Evolutionary conservation across 2,888 invertebrate genomes (phyloP), one percentile per base, ranked within the genome.

Genomic region (Ochropacha duplaris): DNA sequence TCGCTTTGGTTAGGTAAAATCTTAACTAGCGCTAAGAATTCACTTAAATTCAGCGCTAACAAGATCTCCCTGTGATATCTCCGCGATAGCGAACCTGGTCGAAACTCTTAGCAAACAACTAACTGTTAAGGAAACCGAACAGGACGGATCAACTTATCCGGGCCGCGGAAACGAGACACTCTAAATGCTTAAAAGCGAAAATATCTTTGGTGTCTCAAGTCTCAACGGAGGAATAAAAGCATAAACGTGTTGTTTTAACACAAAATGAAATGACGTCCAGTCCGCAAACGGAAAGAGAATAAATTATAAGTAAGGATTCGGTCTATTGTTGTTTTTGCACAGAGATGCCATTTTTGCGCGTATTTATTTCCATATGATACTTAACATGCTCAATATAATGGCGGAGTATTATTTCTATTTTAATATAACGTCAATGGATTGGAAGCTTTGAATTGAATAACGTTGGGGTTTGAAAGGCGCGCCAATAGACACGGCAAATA

Each of bases 231-330:
- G 75, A 83, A 84, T 88, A 87, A 90, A 86, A 87, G 83, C 84
- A 84, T 84, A 86, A 84, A 79, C 84, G 79, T 86, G 86, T 88
- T 84, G 78, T 80, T 81, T 84, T 76, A 82, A 79, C 77, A 72
- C 76, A 78, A 81, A 86, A 86, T 81, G 75, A 84, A 87, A 86
- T 86, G 85, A 86, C 83, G 83, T 83, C 83, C 81, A 83, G 77
- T 77, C 70, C 72, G 75, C 74, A 60, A 79, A 77, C 79, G 77
- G 76, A 85, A 83, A 81, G 73, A 70, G 86, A 87, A 88, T 87
- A 87, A 86, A 89, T 88, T 89, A 87, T 86, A 86, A 82, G 74
- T 80, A 83, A 84, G 79, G 82, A 84, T 82, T 84, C 74, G 66
- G 77, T 76, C 76, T 76, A 81, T 85, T 85, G 76, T 81, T 83